Percentiles rank a stretch among this genome's conserved stretches.
phyloP scores from a whole-genome alignment of 2,888 invertebrate genomes.

The Xestia rhomboidea region DNA sequence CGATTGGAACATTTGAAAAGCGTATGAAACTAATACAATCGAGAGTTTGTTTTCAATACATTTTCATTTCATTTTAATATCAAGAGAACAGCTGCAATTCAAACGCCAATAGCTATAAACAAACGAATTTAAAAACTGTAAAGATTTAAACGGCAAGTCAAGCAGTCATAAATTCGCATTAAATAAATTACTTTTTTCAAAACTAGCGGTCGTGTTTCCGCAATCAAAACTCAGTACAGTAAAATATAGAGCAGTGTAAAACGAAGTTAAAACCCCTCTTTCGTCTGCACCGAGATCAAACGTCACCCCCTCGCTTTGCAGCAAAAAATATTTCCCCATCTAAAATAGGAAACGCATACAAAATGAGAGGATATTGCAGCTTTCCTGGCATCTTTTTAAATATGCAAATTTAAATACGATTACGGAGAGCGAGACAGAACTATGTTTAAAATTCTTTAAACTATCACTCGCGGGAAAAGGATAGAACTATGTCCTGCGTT shows the following conservation, averaged over 20 bases:
- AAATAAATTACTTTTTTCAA: slow-evolving; percentile 9
- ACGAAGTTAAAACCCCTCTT: slow-evolving; percentile 47
- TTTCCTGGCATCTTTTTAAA: slow-evolving; percentile 77
- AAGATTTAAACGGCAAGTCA: background rate
- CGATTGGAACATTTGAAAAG: slow-evolving; percentile 45
- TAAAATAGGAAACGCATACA: slow-evolving; percentile 79
- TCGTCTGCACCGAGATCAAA: slow-evolving; percentile 62
- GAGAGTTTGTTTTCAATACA: slow-evolving; percentile 8
- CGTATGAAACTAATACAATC: slow-evolving; percentile 23
- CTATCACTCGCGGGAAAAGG: slow-evolving; percentile 60
- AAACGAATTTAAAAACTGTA: background rate
- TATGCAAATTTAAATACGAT: slow-evolving; percentile 84
- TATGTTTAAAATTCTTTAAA: slow-evolving; percentile 50
- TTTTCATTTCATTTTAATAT: slow-evolving; percentile 21
- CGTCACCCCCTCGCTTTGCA: slow-evolving; percentile 54
- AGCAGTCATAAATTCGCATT: background rate
- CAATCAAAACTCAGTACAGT: slow-evolving; percentile 25
- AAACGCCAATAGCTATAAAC: background rate
- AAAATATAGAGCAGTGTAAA: slow-evolving; percentile 41
- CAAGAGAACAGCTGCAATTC: background rate
- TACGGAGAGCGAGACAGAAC: slow-evolving; percentile 71
- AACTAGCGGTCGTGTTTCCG: slow-evolving; percentile 16
- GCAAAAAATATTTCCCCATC: slow-evolving; percentile 70
- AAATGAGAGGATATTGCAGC: slow-evolving; percentile 80
- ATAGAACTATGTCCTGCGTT: slow-evolving; percentile 50